phyloP scores from a whole-genome alignment of 2,113 vertebrate genomes.

The Chaetops frenatus region DNA sequence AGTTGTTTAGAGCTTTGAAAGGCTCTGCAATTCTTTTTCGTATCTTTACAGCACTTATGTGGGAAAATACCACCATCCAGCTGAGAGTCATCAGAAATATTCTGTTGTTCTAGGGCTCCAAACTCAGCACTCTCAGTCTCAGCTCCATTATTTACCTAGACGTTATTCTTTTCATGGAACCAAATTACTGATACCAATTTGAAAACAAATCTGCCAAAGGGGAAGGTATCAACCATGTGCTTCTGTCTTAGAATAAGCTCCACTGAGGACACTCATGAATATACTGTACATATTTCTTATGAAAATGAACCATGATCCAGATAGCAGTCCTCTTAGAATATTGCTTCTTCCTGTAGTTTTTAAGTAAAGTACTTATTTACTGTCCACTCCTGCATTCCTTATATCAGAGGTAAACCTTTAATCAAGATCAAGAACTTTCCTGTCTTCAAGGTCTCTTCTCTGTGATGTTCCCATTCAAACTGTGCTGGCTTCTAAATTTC shows the following conservation, averaged over 20 bases:
- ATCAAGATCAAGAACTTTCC: not conserved
- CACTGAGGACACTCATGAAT: not conserved
- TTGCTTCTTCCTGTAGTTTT: not conserved
- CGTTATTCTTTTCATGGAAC: slow-evolving; percentile 44
- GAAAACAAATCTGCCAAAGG: slow-evolving; percentile 55
- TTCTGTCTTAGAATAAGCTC: slow-evolving; percentile 13
- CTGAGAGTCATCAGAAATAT: slow-evolving; percentile 55
- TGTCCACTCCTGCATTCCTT: not conserved
- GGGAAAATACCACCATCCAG: slow-evolving; percentile 47
- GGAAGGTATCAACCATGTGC: slow-evolving; percentile 39
- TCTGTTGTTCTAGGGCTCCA: slow-evolving; percentile 47
- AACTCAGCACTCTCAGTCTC: slow-evolving; percentile 35
- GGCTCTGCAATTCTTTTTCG: slow-evolving; percentile 37
- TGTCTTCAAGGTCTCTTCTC: not conserved
- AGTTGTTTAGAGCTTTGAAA: slow-evolving; percentile 60
- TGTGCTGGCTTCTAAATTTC: not conserved
- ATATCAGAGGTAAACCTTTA: not conserved
- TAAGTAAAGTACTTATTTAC: not conserved
- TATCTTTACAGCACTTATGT: slow-evolving; percentile 65
- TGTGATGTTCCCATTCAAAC: not conserved
- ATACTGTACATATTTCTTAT: not conserved
- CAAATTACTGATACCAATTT: slow-evolving; percentile 17
- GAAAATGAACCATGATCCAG: not conserved
- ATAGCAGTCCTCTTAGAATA: not conserved
- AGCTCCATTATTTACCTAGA: slow-evolving; percentile 50